Base-by-base conservation (phyloP, 2,113 vertebrate genomes). In the Scophthalmus maximus region DNA sequence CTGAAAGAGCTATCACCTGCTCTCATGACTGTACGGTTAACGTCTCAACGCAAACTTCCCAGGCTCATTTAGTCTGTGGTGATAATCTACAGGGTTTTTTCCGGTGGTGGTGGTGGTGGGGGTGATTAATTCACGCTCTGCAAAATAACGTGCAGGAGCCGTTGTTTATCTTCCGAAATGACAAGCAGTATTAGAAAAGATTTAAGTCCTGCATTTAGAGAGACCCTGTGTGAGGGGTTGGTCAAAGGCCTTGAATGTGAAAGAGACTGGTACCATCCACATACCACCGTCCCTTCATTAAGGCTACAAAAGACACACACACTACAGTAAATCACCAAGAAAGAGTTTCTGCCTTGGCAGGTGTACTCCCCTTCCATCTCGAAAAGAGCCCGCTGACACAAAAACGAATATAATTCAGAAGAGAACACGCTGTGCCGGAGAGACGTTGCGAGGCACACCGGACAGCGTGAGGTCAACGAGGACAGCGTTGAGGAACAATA, bases 231-330 rank as follows among this genome's bases (percentile, higher is more conserved):
- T 34, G n/a, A 17, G 50, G 63, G 53, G 64, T n/a, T 76, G 78
- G 79, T 88, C 63, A 79, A 84, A 88, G 87, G 83, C 90, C 89
- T 92, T 90, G 88, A 90, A 88, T 73, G 72, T 49, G 66, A 81
- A 77, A 74, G 89, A 85, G 91, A 83, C 87, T 89, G 92, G 91
- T 92, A 93, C 87, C 87, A 79, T 83, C 76, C 80, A 70, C 90
- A 92, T 87, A 90, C 89, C 87, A 65, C 62, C 78, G 79, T 86
- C 78, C 79, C 87, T 89, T 93, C 88, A 93, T 91, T 92, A 91
- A 70, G 76, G 81, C 87, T 89, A 77, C 84, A 81, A 79, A 86
- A 90, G 80, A 92, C 83, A 81, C 81, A 81, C 81, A 30, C 87
- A 49, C 73, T 67, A 47, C 74, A 68, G 74, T 93, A 93, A 93